These are phyloP conservation scores for Paracyclopina nana DNA, from an alignment of 1,140 invertebrate genomes.

Conservation along the genomic window DNA sequence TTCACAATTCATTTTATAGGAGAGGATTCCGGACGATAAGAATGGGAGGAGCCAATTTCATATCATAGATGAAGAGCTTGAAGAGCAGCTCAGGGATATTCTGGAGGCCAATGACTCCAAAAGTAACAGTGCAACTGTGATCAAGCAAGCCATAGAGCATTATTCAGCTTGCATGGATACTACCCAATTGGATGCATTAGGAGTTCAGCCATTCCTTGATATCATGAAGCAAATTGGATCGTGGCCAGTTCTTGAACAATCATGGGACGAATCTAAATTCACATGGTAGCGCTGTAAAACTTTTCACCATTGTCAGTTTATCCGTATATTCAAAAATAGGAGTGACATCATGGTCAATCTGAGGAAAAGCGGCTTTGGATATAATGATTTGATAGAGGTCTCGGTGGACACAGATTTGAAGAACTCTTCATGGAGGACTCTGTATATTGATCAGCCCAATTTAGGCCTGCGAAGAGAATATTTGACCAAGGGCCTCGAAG, in stretches of 20 bases:
- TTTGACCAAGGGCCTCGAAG: background rate
- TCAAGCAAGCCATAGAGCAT: background rate
- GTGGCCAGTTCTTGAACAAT: background rate
- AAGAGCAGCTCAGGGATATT: background rate
- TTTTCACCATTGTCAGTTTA: background rate
- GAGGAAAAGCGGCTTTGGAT: too few relatives aligned
- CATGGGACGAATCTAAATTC: background rate
- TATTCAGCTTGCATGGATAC: background rate
- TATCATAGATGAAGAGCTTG: background rate
- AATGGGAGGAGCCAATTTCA: background rate
- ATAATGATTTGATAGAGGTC: background rate
- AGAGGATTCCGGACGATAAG: conserved; percentile 1
- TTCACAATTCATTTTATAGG: too few relatives aligned
- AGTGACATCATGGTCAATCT: too few relatives aligned
- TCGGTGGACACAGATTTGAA: background rate
- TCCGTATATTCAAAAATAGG: background rate
- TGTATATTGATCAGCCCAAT: background rate
- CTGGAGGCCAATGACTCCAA: background rate
- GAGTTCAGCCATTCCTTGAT: background rate
- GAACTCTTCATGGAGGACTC: background rate
- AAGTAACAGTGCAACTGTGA: background rate
- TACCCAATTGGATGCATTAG: background rate
- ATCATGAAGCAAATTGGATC: background rate
- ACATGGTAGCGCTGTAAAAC: background rate
- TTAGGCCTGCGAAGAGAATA: background rate